phyloP scores from a whole-genome alignment of 2,888 invertebrate genomes.

The Thyatira batis region DNA sequence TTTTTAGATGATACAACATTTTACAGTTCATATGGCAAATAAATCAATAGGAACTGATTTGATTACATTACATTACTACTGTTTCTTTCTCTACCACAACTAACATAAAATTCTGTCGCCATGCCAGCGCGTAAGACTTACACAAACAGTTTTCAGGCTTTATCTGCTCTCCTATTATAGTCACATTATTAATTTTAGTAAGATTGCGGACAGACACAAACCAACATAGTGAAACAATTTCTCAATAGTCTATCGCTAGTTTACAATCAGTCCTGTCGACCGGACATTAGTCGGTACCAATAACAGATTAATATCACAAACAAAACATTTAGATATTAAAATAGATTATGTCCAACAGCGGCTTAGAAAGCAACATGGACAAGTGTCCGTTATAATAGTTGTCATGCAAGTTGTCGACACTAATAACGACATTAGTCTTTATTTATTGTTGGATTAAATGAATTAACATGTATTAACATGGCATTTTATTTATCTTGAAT shows the following conservation, averaged over 20 bases:
- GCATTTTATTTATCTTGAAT: neutral
- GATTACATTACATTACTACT: too few relatives aligned
- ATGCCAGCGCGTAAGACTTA: too few relatives aligned
- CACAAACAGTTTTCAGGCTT: too few relatives aligned
- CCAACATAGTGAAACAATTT: neutral
- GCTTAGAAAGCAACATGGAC: neutral
- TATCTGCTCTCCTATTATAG: too few relatives aligned
- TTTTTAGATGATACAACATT: neutral
- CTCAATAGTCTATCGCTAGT: neutral
- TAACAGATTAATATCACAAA: neutral
- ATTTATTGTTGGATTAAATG: neutral
- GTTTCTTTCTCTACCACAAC: too few relatives aligned
- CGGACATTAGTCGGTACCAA: neutral
- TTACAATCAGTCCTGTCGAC: neutral
- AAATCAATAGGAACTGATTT: too few relatives aligned
- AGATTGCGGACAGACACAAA: too few relatives aligned
- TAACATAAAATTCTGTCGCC: too few relatives aligned
- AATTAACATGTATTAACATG: neutral
- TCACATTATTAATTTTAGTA: too few relatives aligned
- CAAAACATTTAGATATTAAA: neutral
- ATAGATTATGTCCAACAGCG: neutral
- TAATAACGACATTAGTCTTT: neutral
- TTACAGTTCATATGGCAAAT: too few relatives aligned
- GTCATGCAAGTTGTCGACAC: neutral
- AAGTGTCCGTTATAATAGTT: neutral